Conservation (phyloP, 2,797 vertebrate species). For the Carapus acus region DNA sequence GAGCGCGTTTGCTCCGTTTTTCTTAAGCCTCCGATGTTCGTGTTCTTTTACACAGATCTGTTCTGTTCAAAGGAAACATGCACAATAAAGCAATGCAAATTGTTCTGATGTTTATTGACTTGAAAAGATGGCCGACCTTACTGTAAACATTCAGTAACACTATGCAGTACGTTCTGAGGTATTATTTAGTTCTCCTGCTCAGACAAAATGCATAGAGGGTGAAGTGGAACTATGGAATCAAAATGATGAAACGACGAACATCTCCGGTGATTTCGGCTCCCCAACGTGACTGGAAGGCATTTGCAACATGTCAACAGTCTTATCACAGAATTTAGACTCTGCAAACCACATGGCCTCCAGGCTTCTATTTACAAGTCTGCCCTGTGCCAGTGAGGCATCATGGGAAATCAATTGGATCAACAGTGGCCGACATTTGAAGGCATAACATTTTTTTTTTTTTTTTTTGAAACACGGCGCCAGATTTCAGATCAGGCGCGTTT, state of each 20-base stretch:
- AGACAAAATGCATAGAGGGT: constrained; percentile 20
- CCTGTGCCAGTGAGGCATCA: constrained; percentile 2
- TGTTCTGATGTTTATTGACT: constrained; percentile 46
- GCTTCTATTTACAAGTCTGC: too few relatives aligned
- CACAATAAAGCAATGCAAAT: constrained; percentile 51
- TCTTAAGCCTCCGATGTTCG: constrained; percentile 27
- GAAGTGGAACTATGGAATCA: constrained; percentile 7
- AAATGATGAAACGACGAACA: not conserved
- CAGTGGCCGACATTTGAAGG: not conserved
- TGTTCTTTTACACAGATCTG: constrained; percentile 20
- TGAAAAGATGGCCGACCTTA: constrained; percentile 47
- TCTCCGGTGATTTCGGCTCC: constrained; percentile 8
- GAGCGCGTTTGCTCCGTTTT: constrained; percentile 13
- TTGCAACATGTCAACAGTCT: too few relatives aligned
- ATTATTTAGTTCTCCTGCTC: constrained; percentile 23
- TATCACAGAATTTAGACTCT: too few relatives aligned
- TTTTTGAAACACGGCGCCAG: too few relatives aligned
- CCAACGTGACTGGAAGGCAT: constrained; percentile 29
- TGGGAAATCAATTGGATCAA: not conserved
- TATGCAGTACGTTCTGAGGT: constrained; percentile 43
- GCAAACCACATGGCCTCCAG: too few relatives aligned
- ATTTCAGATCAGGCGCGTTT: not conserved
- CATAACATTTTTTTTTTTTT: too few relatives aligned
- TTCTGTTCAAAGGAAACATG: constrained; percentile 31
- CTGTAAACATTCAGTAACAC: constrained; percentile 41